phyloP scores from a whole-genome alignment of 1,140 invertebrate species.

The Bombus balteatus region DNA sequence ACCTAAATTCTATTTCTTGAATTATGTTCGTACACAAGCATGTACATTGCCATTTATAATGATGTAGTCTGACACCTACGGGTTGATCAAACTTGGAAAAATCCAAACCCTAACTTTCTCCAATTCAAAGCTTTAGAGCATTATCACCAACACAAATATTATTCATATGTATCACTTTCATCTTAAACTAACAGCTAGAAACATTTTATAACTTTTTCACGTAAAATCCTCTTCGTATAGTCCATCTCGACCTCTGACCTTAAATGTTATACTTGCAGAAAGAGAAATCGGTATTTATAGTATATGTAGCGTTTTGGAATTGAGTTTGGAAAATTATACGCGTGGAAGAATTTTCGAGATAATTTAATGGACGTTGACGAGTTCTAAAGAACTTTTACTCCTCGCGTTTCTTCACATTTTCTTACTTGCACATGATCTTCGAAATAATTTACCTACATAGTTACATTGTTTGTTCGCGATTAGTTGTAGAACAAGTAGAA shows the following conservation, averaged over 20 bases:
- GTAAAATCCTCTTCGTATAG: background rate
- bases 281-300: background rate
- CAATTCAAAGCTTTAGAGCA: background rate
- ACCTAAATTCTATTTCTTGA: background rate
- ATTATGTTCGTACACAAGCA: background rate
- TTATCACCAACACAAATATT: background rate
- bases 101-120: background rate
- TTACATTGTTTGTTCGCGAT: background rate
- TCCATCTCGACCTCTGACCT: background rate
- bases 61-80: too few relatives aligned
- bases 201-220: background rate
- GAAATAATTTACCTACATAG: background rate
- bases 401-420: background rate
- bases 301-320: background rate
- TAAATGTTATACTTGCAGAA: background rate
- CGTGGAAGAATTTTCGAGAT: background rate
- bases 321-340: background rate
- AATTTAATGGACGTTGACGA: background rate
- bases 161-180: background rate
- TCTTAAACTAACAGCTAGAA: background rate
- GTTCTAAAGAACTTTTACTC: background rate
- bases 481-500: background rate
- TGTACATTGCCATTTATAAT: too few relatives aligned
- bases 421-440: background rate
- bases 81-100: too few relatives aligned